phyloP scores from a whole-genome alignment of 2,113 vertebrate genomes.

The Scalopus aquaticus region DNA sequence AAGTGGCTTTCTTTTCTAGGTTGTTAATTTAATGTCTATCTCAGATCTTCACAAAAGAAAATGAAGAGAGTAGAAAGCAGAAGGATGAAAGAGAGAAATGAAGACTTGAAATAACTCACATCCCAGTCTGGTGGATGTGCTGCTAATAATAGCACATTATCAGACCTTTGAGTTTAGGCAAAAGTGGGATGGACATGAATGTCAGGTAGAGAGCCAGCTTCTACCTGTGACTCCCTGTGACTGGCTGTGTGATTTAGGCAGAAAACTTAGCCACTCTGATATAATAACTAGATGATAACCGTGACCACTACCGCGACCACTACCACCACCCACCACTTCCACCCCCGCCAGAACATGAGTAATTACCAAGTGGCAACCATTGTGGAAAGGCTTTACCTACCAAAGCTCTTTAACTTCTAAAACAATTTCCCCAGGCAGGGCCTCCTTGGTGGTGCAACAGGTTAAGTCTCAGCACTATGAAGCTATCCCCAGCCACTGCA shows the following conservation, averaged over 20 bases:
- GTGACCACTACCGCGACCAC: too few species aligned
- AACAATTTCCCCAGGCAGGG: background rate
- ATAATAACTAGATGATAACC: background rate
- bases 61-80: background rate
- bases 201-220: background rate
- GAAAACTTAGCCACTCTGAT: background rate
- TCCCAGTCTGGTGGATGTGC: fast-evolving
- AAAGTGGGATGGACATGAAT: background rate
- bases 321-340: too few species aligned
- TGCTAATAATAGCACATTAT: too few species aligned
- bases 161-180: background rate
- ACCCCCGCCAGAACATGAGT: background rate
- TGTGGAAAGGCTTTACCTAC: background rate
- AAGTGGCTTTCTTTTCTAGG: constrained; percentile 55
- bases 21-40: constrained; percentile 9
- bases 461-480: too few species aligned
- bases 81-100: background rate
- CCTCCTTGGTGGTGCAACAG: too few species aligned
- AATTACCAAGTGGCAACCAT: background rate
- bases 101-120: background rate
- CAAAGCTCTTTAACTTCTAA: background rate
- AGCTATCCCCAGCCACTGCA: too few species aligned
- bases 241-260: background rate
- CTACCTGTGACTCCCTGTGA: background rate
- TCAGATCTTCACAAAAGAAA: constrained; percentile 9